Conservation (phyloP, 2,113 vertebrate species). For the Anguilla japonica region DNA sequence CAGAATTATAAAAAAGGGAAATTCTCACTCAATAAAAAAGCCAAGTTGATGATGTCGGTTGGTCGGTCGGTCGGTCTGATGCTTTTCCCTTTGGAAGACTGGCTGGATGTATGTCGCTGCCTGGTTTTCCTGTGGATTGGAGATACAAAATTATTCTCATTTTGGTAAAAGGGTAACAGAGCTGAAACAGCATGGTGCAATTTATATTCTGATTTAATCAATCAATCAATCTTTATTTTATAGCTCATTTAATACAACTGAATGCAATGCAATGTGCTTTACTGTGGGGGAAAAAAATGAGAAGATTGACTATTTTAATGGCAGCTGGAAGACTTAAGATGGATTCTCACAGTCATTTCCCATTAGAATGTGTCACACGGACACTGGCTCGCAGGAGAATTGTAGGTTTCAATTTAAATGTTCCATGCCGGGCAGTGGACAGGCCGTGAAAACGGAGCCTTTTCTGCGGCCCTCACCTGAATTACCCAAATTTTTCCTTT, state of each 20-base stretch:
- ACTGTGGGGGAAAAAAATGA: too few species aligned
- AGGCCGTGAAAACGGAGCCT: not conserved
- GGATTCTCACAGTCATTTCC: slow-evolving; percentile 60
- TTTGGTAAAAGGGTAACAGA: slow-evolving; percentile 38
- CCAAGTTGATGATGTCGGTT: too few species aligned
- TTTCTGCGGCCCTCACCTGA: not conserved
- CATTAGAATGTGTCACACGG: slow-evolving; percentile 44
- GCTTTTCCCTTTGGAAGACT: too few species aligned
- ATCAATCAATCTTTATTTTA: too few species aligned
- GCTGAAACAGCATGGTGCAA: slow-evolving; percentile 42
- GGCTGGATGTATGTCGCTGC: not conserved
- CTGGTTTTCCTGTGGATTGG: not conserved
- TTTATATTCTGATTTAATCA: not conserved
- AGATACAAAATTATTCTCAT: slow-evolving; percentile 53
- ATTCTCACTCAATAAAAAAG: too few species aligned
- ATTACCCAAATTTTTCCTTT: not conserved
- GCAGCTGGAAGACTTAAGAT: slow-evolving; percentile 48
- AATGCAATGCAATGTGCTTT: too few species aligned
- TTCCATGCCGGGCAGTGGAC: slow-evolving; percentile 21
- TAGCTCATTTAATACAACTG: too few species aligned
- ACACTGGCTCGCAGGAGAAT: slow-evolving; percentile 11
- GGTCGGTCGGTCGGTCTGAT: too few species aligned
- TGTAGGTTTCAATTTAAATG: slow-evolving; percentile 26
- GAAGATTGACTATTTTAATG: slow-evolving; percentile 36
- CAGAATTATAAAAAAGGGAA: too few species aligned